Base-by-base conservation (phyloP, 2,888 invertebrate species). In the Melinaea marsaeus region DNA sequence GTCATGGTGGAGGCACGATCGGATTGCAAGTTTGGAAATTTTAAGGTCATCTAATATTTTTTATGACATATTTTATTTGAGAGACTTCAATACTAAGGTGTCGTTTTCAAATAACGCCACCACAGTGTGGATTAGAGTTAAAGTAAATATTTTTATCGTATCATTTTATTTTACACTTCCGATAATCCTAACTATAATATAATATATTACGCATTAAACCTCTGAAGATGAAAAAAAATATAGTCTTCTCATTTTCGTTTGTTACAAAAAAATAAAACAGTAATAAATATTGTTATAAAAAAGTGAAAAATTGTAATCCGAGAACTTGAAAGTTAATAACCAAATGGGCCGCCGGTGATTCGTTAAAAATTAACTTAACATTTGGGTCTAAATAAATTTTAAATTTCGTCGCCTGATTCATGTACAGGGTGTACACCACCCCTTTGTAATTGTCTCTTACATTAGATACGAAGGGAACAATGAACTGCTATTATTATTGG, bases 311-410 rank as follows among this genome's bases (percentile, higher is more conserved):
- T 32, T 32, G 51, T 51, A 51, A 51, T 32, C 46, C 47, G 33
- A 45, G 32, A 57, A 32, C 45, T 47, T 57, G 37, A 22, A 32
- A 32, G 57, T 58, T 67, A 59, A 67, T 61, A 66, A 57, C 71
- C 67, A 79, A 84, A 84, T 82, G 79, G 79, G 79, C 75, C 82
- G 81, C 79, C 72, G 78, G 80, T 79, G 83, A 79, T 79, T 79
- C 77, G 76, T 81, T 82, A 83, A 81, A 84, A 84, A 86, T 85
- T 80, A 69, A 71, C 61, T 76, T 78, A 78, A 76, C 83, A 84
- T 83, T 81, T 84, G 81, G 77, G 78, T 80, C 77, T 79, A 81
- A 84, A 86, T 86, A 86, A 84, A 85, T 86, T 84, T 84, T 79
- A 81, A 81, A 86, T 85, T 78, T 83, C 75, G 76, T 79, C 77